These are phyloP conservation scores for Schizaphis graminum DNA, from an alignment of 2,888 invertebrate species.

Conservation along the genomic window DNA sequence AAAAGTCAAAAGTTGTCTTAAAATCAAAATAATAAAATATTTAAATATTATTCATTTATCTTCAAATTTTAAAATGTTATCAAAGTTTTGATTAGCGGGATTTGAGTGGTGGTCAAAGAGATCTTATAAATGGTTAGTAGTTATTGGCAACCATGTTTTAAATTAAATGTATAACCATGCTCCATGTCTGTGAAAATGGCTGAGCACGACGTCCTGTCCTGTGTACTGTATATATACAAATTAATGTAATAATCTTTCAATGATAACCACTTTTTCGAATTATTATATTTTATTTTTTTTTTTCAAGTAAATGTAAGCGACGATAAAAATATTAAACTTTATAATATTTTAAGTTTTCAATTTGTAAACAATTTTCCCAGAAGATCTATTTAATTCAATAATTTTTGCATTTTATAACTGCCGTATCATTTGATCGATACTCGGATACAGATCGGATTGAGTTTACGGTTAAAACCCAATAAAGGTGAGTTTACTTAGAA, in stretches of 20 bases:
- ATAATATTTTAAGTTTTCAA: neutral
- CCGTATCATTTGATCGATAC: neutral
- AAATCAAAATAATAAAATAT: neutral
- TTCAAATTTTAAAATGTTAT: neutral
- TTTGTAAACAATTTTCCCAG: neutral
- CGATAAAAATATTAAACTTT: neutral
- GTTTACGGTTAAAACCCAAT: constrained; percentile 25
- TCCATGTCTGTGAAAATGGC: constrained; percentile 38
- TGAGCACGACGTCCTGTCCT: neutral
- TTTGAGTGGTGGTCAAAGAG: neutral
- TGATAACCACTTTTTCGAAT: constrained; percentile 28
- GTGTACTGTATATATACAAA: neutral
- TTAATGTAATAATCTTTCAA: constrained; percentile 7
- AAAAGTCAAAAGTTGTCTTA: neutral
- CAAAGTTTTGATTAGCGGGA: neutral
- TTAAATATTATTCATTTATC: neutral
- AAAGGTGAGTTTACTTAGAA: constrained; percentile 31
- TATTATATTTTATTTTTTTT: neutral
- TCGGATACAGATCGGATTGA: constrained; percentile 14
- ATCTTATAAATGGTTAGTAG: constrained; percentile 13
- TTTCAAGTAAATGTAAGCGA: neutral
- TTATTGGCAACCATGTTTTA: constrained; percentile 62
- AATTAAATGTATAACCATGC: constrained; percentile 29
- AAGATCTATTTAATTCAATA: neutral
- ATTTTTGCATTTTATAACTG: neutral